These are phyloP conservation scores for Nycticebus coucang DNA, from an alignment of 2,113 vertebrate genomes.

Conservation along the genomic window DNA sequence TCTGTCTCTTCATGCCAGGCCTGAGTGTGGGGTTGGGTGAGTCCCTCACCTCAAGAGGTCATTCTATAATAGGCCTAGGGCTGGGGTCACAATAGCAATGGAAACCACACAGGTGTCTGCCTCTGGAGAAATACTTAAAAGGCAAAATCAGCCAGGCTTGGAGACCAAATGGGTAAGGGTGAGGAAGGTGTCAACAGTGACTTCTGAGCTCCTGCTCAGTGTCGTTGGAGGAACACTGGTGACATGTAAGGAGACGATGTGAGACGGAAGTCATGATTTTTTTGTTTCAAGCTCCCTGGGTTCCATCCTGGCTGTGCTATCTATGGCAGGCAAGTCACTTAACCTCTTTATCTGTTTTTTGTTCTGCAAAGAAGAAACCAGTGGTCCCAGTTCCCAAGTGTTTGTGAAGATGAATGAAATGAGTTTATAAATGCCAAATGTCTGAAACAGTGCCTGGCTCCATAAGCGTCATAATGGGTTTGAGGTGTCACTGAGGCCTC, in stretches of 20 bases:
- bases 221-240: neutral
- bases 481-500: neutral
- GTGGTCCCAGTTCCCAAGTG: neutral
- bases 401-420: neutral
- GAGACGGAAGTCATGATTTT: neutral
- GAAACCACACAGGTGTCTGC: neutral
- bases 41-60: neutral
- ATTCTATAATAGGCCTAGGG: neutral
- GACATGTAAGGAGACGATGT: neutral
- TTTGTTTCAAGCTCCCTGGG: neutral
- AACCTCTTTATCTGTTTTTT: neutral
- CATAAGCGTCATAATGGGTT: fast-evolving
- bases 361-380: neutral
- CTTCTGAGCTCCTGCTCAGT: neutral
- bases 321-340: neutral
- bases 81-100: neutral
- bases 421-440: neutral
- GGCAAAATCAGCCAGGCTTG: neutral
- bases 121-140: neutral
- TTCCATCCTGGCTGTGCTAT: neutral
- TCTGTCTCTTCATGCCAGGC: neutral
- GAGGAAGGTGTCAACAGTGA: neutral
- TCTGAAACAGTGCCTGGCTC: neutral
- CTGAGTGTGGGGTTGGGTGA: neutral
- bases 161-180: neutral